A percentile compares a stretch with the other conserved stretches of the same genome.
Evolutionary conservation across 2,113 vertebrate genomes (phyloP).

Genomic region (Loxodonta africana): DNA sequence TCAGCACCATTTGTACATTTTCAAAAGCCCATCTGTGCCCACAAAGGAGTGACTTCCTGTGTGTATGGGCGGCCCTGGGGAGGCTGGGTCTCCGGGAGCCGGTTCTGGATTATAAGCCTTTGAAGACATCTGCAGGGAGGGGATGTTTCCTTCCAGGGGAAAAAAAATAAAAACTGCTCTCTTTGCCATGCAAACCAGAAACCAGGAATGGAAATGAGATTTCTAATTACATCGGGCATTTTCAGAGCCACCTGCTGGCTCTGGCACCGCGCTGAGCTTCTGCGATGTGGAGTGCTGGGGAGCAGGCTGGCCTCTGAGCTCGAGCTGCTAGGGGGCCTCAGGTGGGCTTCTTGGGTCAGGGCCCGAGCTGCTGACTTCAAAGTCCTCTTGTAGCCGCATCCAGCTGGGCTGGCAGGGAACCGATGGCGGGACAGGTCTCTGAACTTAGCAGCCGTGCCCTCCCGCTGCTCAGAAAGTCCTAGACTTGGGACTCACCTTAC

Average conservation of each 20-base stretch:
- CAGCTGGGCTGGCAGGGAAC: constrained; percentile 26
- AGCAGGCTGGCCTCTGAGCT: constrained; percentile 39
- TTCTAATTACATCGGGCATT: constrained; percentile 82
- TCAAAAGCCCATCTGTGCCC: constrained; percentile 82
- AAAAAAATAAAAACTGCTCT: constrained; percentile 31
- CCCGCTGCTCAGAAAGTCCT: constrained; percentile 34
- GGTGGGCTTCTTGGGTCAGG: constrained; percentile 45
- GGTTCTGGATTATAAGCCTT: constrained; percentile 83
- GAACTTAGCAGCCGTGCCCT: constrained; percentile 52
- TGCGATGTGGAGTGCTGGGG: constrained; percentile 43
- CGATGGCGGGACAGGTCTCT: constrained; percentile 53
- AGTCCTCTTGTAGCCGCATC: constrained; percentile 20
- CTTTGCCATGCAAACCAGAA: constrained; percentile 84
- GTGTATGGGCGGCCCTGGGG: constrained; percentile 73
- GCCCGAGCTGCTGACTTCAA: constrained; percentile 46
- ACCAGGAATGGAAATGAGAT: constrained; percentile 84
- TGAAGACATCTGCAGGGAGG: constrained; percentile 85
- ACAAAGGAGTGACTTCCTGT: constrained; percentile 81
- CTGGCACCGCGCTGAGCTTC: constrained; percentile 34
- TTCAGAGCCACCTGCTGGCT: constrained; percentile 83
- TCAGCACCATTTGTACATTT: constrained; percentile 69
- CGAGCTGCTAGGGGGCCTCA: not conserved
- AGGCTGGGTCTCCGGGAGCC: constrained; percentile 72
- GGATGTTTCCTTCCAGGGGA: constrained; percentile 84
- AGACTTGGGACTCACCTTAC: not conserved